phyloP scores from a whole-genome alignment of 2,797 vertebrate species.

The Lutjanus argentimaculatus region DNA sequence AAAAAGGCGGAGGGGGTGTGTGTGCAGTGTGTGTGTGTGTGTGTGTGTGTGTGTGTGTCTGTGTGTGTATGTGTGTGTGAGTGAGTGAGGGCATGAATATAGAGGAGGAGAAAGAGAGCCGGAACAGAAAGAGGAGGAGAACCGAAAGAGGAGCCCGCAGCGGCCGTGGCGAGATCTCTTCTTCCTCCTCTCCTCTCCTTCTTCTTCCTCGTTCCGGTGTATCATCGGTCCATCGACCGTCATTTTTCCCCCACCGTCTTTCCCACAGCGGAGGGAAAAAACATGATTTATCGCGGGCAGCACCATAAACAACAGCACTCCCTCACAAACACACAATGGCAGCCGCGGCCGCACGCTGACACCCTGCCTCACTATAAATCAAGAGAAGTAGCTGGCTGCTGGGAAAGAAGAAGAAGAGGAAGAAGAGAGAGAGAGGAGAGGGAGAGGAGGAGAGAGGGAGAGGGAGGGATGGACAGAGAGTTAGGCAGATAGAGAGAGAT shows the following conservation, averaged over 20 bases:
- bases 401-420: conserved; percentile 64
- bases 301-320: conserved; percentile 96
- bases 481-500: conserved; percentile 77
- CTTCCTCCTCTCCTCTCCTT: conserved; percentile 51
- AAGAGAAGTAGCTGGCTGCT: conserved; percentile 89
- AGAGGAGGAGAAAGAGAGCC: conserved; percentile 30
- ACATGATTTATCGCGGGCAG: conserved; percentile 93
- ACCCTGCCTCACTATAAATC: conserved; percentile 97
- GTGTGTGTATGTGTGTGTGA: conserved; percentile 5
- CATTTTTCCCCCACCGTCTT: conserved; percentile 82
- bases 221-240: conserved; percentile 90
- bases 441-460: conserved; percentile 50
- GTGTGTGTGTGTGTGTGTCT: no score
- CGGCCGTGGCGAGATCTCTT: conserved; percentile 63
- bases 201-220: conserved; percentile 83
- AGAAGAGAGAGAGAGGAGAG: conserved; percentile 55
- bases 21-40: neutral
- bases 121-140: conserved; percentile 47
- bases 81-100: conserved; percentile 13
- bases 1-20: conserved; percentile 32
- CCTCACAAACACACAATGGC: conserved; percentile 95
- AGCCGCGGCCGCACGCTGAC: conserved; percentile 91
- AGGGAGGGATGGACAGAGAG: conserved; percentile 65
- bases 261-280: conserved; percentile 67
- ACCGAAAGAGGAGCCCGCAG: conserved; percentile 41